phyloP scores from a whole-genome alignment of 2,888 invertebrate species.

The Exephanes ischioxanthus region DNA sequence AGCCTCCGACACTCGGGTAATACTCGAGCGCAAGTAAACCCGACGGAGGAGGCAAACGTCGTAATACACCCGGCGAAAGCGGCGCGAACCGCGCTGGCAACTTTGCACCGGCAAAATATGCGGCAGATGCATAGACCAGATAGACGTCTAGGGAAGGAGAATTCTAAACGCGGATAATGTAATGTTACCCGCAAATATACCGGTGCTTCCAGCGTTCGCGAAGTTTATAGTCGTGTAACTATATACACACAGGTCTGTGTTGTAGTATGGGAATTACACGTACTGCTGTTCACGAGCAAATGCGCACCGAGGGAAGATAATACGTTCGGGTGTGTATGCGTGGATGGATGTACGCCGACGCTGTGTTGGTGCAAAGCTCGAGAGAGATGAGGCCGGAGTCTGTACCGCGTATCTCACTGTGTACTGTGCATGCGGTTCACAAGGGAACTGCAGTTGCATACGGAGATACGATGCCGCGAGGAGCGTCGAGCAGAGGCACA shows the following conservation, averaged over 20 bases:
- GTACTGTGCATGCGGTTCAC: constrained; percentile 1
- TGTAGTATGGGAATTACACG: constrained; percentile 22
- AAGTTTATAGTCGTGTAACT: constrained; percentile 10
- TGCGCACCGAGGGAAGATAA: constrained; percentile 13
- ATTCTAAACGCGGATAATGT: constrained; percentile 77
- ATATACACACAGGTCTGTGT: not conserved
- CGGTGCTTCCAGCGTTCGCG: constrained; percentile 43
- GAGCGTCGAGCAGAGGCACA: constrained; percentile 28
- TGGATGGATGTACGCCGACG: not conserved
- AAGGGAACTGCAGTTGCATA: constrained; percentile 45
- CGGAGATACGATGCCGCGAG: constrained; percentile 15
- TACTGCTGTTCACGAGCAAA: constrained; percentile 11
- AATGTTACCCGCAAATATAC: constrained; percentile 76
- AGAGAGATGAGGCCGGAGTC: constrained; percentile 1
- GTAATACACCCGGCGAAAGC: constrained; percentile 4
- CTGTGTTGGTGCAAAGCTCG: constrained; percentile 1
- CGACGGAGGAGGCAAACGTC: not conserved
- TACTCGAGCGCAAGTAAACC: constrained; percentile 6
- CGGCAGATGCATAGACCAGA: constrained; percentile 73
- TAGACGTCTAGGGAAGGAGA: constrained; percentile 73
- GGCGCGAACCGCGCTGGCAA: constrained; percentile 52
- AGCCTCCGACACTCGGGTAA: not conserved
- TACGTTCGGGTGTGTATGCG: not conserved
- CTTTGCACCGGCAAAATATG: constrained; percentile 74
- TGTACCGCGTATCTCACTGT: constrained; percentile 11